Evolutionary conservation across 2,113 vertebrate genomes (phyloP).

Genomic region (Salvator merianae): DNA sequence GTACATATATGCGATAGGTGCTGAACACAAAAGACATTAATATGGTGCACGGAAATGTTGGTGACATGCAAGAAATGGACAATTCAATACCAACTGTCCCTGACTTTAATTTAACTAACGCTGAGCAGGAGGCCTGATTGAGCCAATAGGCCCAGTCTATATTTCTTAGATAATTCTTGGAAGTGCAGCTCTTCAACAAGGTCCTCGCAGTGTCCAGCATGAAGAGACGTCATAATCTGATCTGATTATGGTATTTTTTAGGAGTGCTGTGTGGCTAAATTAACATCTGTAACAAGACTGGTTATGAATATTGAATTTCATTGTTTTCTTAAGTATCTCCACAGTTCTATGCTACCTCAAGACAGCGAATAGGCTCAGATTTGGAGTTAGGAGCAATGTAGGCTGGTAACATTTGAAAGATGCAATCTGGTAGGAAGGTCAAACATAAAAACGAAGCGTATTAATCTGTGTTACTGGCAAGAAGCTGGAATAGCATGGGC

Average conservation of each 20-base stretch:
- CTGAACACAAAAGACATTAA: too few relatives aligned
- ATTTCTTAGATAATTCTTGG: too few relatives aligned
- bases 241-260: neutral
- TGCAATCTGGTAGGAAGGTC: neutral
- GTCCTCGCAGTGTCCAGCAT: too few relatives aligned
- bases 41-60: too few relatives aligned
- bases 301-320: neutral
- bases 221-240: neutral
- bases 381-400: neutral
- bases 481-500: neutral
- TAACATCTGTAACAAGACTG: neutral
- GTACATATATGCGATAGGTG: accelerated
- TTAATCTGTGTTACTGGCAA: too few relatives aligned
- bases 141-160: too few relatives aligned
- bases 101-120: too few relatives aligned
- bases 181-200: too few relatives aligned
- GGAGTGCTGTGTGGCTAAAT: neutral
- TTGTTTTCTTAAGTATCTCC: neutral
- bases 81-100: too few relatives aligned
- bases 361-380: neutral
- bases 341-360: neutral
- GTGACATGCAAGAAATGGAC: too few relatives aligned
- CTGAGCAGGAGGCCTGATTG: too few relatives aligned
- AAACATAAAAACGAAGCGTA: neutral
- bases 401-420: neutral